Evolutionary conservation across 2,888 invertebrate genomes (phyloP).

Genomic region (Trypoxylon attenuatum): DNA sequence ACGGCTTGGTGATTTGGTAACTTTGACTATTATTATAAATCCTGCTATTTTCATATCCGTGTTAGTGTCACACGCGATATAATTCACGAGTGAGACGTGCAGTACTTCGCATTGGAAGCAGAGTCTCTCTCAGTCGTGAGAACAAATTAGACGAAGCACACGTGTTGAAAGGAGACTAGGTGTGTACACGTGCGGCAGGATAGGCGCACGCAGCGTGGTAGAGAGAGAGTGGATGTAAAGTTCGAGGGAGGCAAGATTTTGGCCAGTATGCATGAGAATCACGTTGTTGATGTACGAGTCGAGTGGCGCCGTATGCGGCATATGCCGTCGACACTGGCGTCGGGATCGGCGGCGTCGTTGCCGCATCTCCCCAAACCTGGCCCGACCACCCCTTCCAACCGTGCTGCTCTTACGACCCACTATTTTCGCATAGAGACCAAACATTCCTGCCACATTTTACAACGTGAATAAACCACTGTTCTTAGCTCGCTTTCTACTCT

Average conservation of each 20-base stretch:
- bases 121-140: too few relatives aligned
- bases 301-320: constrained; percentile 56
- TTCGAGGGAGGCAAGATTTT: background rate
- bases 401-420: constrained; percentile 49
- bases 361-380: constrained; percentile 29
- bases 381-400: constrained; percentile 32
- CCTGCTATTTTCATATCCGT: too few relatives aligned
- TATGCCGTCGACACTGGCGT: constrained; percentile 50
- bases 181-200: constrained; percentile 9
- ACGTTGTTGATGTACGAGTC: constrained; percentile 68
- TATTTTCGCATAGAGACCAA: constrained; percentile 50
- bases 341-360: too few relatives aligned
- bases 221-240: constrained; percentile 3
- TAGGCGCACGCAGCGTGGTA: constrained; percentile 21
- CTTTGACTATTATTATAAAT: too few relatives aligned
- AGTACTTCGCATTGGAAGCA: too few relatives aligned
- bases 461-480: constrained; percentile 49
- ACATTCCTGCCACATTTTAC: constrained; percentile 52
- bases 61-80: too few relatives aligned
- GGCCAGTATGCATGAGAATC: constrained; percentile 67
- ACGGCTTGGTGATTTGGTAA: too few relatives aligned
- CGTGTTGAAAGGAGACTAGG: too few relatives aligned
- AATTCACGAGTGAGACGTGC: too few relatives aligned
- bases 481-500: constrained; percentile 2
- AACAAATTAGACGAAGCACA: too few relatives aligned